Evolutionary conservation across 1,140 invertebrate species (phyloP).

Genomic region (Zaprionus ornatus): DNA sequence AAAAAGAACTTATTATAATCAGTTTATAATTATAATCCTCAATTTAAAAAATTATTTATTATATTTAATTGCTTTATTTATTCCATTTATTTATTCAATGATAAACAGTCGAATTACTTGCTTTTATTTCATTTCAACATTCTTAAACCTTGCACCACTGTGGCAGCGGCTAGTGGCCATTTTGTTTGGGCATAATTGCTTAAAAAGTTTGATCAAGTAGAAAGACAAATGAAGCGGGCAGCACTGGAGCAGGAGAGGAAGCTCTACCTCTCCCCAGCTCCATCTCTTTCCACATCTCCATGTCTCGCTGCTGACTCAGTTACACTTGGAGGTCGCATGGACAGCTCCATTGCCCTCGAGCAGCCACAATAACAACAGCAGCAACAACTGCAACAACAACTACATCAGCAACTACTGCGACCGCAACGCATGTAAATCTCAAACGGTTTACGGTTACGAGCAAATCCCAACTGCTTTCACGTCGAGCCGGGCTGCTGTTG

Average conservation of each 20-base stretch:
- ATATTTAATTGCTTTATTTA: no score
- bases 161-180: conserved; percentile 48
- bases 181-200: conserved; percentile 63
- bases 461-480: conserved; percentile 67
- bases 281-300: background rate
- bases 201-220: conserved; percentile 61
- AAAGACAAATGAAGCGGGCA: conserved; percentile 69
- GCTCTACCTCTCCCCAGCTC: background rate
- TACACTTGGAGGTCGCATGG: conserved; percentile 27
- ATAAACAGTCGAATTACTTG: background rate
- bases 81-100: no score
- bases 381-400: background rate
- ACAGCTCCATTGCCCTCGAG: conserved; percentile 18
- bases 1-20: no score
- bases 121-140: background rate
- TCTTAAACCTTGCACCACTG: background rate
- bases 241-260: conserved; percentile 28
- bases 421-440: conserved; percentile 76
- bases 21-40: no score
- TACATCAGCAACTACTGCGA: conserved; percentile 42
- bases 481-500: conserved; percentile 25
- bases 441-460: conserved; percentile 73
- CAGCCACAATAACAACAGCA: background rate
- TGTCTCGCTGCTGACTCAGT: conserved; percentile 5
- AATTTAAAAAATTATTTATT: no score